A percentile compares a stretch with the other conserved stretches of the same genome.
Evolutionary conservation across 2,113 vertebrate species (phyloP).

Genomic region (Panthera leo): DNA sequence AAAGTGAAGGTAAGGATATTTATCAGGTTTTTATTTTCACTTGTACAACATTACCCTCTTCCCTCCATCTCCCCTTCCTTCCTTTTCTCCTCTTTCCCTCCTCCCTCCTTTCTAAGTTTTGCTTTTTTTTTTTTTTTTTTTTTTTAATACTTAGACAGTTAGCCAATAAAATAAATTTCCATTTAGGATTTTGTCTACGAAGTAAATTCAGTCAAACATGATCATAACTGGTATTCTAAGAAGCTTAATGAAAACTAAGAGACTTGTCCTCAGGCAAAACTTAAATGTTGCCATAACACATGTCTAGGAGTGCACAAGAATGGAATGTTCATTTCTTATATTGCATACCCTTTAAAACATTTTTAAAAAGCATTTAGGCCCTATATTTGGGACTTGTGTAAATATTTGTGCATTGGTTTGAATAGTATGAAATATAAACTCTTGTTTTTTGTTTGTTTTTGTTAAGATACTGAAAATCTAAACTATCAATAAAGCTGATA

Average conservation of each 20-base stretch:
- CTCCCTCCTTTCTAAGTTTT: not conserved
- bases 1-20: conserved; percentile 86
- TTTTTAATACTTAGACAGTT: not conserved
- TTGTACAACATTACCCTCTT: not conserved
- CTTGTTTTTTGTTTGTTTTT: not conserved
- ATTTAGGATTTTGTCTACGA: conserved; percentile 20
- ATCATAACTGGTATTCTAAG: not conserved
- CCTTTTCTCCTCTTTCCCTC: not conserved
- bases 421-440: not conserved
- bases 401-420: not conserved
- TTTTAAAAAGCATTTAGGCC: not conserved
- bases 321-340: not conserved
- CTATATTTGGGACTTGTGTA: not conserved
- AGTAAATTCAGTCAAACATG: conserved; percentile 24
- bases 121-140: not conserved
- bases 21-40: not conserved
- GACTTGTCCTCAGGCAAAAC: conserved; percentile 8
- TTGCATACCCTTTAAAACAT: not conserved
- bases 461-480: conserved; percentile 19
- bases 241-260: not conserved
- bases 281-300: not conserved
- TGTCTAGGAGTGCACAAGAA: conserved; percentile 9
- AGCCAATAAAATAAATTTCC: conserved; percentile 29
- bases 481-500: conserved; percentile 15
- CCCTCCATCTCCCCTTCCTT: not conserved